A percentile compares a stretch with the other conserved stretches of the same genome.
phyloP scores from a whole-genome alignment of 2,888 invertebrate species.

The Plebejus melissa region DNA sequence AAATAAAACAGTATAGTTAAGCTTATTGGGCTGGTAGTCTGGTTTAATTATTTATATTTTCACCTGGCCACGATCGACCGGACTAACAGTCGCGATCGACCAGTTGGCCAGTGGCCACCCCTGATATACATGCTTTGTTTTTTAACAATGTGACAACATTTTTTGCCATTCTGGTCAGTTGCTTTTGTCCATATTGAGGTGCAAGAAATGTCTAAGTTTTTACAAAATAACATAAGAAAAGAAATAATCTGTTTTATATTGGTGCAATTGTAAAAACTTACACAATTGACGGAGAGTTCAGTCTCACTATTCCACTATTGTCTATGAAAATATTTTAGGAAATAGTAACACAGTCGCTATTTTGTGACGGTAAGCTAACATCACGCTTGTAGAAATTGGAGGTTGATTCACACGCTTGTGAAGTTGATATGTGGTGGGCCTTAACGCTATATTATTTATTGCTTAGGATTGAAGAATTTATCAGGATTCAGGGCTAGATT shows the following conservation, averaged over 20 bases:
- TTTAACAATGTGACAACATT: too few species aligned
- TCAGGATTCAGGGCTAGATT: background rate
- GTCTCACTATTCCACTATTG: slow-evolving; percentile 15
- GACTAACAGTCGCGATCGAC: too few species aligned
- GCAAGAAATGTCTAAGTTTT: background rate
- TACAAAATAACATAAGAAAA: background rate
- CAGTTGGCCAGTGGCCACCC: too few species aligned
- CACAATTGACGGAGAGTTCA: background rate
- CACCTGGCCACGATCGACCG: too few species aligned
- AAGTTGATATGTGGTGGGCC: background rate
- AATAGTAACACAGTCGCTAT: background rate
- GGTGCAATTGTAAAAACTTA: background rate
- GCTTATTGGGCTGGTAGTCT: too few species aligned
- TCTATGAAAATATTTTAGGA: slow-evolving; percentile 2
- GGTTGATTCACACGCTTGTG: background rate
- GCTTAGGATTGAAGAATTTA: background rate
- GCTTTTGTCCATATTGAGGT: background rate
- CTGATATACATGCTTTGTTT: too few species aligned
- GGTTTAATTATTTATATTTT: too few species aligned
- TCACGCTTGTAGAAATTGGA: background rate
- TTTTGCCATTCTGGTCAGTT: background rate
- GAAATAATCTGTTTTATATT: background rate
- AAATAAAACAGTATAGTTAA: too few species aligned
- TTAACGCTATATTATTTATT: background rate
- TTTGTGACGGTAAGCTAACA: background rate